A percentile compares a stretch with the other conserved stretches of the same genome.
These are phyloP conservation scores for Microtus richardsoni DNA, from an alignment of 2,113 vertebrate genomes.

Conservation along the genomic window DNA sequence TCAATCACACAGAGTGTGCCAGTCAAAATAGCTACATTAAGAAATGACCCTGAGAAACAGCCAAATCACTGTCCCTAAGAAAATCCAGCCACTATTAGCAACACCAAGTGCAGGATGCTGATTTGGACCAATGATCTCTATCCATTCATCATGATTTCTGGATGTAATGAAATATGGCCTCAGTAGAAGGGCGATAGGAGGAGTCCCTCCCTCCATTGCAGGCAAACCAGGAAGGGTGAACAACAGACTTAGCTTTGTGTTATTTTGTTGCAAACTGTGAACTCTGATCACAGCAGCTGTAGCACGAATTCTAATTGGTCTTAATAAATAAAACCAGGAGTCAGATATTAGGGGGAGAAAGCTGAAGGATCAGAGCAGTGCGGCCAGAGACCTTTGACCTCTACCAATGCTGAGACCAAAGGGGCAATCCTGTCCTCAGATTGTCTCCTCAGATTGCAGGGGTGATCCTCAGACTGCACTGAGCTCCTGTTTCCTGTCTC, in stretches of 20 bases:
- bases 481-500: no score
- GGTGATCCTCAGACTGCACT: no score
- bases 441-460: no score
- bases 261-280: neutral
- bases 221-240: neutral
- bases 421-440: no score
- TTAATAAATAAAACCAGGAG: no score
- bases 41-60: neutral
- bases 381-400: no score
- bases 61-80: neutral
- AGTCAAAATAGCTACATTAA: neutral
- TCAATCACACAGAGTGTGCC: neutral
- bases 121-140: neutral
- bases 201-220: neutral
- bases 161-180: neutral
- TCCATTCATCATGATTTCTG: neutral
- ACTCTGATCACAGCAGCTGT: neutral
- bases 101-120: neutral
- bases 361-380: no score
- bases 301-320: no score
- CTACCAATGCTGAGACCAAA: no score
- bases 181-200: neutral
- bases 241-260: neutral
- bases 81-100: neutral
- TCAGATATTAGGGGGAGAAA: no score